These are phyloP conservation scores for Rafetus swinhoei DNA, from an alignment of 2,113 vertebrate genomes.

Conservation along the genomic window DNA sequence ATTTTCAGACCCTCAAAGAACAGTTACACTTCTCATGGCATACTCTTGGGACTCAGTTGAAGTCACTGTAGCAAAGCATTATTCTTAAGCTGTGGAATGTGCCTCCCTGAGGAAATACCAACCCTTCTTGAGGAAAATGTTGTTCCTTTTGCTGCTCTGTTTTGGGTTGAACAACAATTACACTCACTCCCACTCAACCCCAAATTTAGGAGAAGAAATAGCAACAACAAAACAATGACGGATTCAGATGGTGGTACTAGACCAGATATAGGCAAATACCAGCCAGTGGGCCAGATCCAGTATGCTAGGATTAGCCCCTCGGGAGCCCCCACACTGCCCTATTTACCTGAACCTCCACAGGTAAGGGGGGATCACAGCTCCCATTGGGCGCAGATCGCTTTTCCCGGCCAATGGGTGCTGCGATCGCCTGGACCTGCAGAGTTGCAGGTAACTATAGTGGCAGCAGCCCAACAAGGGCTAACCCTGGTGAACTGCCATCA, in stretches of 20 bases:
- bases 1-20: background rate
- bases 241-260: background rate
- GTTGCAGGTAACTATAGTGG: too few species aligned
- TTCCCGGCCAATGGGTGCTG: too few species aligned
- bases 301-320: too few species aligned
- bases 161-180: background rate
- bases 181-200: background rate
- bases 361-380: too few species aligned
- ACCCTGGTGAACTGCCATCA: too few species aligned
- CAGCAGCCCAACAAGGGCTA: too few species aligned
- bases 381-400: too few species aligned
- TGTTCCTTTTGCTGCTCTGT: background rate
- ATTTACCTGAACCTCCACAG: too few species aligned
- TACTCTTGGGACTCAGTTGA: background rate
- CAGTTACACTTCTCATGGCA: background rate
- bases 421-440: too few species aligned
- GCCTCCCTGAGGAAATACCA: background rate
- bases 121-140: background rate
- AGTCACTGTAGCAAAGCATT: background rate
- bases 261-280: too few species aligned
- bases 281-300: too few species aligned
- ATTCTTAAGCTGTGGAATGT: background rate
- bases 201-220: background rate
- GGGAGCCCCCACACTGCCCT: too few species aligned
- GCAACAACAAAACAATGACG: background rate